A percentile compares a stretch with the other conserved stretches of the same genome.
phyloP scores from a whole-genome alignment of 2,888 invertebrate species.

The Anaspis maculata region DNA sequence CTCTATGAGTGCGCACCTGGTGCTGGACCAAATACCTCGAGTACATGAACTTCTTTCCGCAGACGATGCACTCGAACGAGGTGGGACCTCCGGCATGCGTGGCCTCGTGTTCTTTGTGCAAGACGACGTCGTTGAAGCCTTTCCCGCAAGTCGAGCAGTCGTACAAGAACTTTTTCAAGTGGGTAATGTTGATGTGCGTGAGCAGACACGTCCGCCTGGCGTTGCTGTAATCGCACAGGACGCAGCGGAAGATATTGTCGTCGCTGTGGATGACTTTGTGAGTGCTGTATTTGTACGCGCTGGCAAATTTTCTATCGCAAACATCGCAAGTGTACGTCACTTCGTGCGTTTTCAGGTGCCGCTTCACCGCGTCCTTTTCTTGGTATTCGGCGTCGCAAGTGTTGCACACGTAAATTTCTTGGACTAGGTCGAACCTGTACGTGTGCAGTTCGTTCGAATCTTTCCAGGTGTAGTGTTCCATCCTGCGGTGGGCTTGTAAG shows the following conservation, averaged over 20 bases:
- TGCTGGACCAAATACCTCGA: slow-evolving; percentile 17
- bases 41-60: slow-evolving; percentile 46
- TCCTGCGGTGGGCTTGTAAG: slow-evolving; percentile 25
- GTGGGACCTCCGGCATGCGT: slow-evolving; percentile 37
- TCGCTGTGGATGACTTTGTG: slow-evolving; percentile 32
- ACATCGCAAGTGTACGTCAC: slow-evolving; percentile 46
- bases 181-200: slow-evolving; percentile 48
- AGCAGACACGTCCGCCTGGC: slow-evolving; percentile 24
- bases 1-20: slow-evolving; percentile 16
- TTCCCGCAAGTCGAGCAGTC: slow-evolving; percentile 37
- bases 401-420: slow-evolving; percentile 28
- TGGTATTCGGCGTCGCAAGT: slow-evolving; percentile 28
- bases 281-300: slow-evolving; percentile 32
- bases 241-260: slow-evolving; percentile 45
- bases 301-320: slow-evolving; percentile 46
- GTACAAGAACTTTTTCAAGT: slow-evolving; percentile 43
- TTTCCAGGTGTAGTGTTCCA: slow-evolving; percentile 31
- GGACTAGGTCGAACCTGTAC: slow-evolving; percentile 27
- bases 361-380: slow-evolving; percentile 18
- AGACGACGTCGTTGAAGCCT: slow-evolving; percentile 38
- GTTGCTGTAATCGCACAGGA: slow-evolving; percentile 12
- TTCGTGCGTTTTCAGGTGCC: slow-evolving; percentile 12
- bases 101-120: slow-evolving; percentile 42
- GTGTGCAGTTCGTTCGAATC: slow-evolving; percentile 25
- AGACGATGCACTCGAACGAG: slow-evolving; percentile 48